Evolutionary conservation across 2,797 vertebrate species (phyloP), one percentile per base, ranked within the genome.

Genomic region (Galagoides demidoff): DNA sequence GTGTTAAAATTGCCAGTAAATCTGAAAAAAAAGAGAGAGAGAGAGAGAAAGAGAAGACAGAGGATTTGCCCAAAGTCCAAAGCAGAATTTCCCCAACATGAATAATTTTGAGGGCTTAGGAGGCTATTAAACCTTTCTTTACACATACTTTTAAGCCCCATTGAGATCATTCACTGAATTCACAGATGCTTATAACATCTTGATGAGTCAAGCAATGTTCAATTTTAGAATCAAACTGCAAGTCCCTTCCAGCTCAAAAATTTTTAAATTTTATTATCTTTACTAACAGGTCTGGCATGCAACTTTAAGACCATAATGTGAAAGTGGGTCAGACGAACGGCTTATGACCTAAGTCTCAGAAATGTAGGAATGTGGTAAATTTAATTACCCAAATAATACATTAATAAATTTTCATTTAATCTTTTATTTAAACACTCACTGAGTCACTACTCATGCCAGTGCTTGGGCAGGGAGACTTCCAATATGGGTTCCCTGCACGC

Each of bases 111-210:
- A n/a, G 78, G 76, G 59, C 29, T 95, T 92, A 90, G 73, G 77
- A 73, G 59, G n/a, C 78, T 92, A 22, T 89, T 92, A 94, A 95
- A 94, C 10, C 59, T 92, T 96, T 85, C 76, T 96, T 95, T 89
- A 73, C 70, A 37, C 93, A 39, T 94, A 70, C 61, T 89, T 96
- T 92, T 94, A 95, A 83, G 52, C 45, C 90, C 85, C 37, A 81
- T 83, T 79, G 90, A 95, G 90, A 85, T 43, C 78, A 0, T 37
- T 63, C 90, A n/a, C 95, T 84, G 83, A 90, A 90, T 77, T 95
- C 94, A 90, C 88, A 95, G 90, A 95, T 92, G 85, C 79, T 89
- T 90, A 89, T 71, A 95, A 90, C 86, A 86, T 79, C 68, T 81
- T 90, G 90, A 92, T 90, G 90, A 95, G 79, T 96, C 85, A 84